A percentile compares a stretch with the other conserved stretches of the same genome.
Evolutionary conservation across 2,113 vertebrate genomes (phyloP).

Genomic region (Parus major): DNA sequence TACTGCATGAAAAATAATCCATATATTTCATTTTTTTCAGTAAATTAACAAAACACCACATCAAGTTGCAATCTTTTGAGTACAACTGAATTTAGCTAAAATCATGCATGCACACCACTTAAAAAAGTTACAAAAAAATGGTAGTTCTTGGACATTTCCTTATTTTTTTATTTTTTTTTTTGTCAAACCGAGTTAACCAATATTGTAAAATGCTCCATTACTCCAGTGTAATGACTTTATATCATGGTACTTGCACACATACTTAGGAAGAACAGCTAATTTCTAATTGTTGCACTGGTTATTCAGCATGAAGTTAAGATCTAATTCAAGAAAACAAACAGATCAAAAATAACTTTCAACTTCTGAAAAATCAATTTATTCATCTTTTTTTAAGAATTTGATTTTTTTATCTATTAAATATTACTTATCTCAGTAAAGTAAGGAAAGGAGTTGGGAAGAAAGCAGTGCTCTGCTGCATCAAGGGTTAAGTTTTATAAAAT

Average conservation of each 20-base stretch:
- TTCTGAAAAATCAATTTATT: background rate
- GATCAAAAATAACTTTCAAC: background rate
- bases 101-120: background rate
- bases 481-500: background rate
- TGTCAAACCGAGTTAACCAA: background rate
- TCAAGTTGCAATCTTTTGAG: background rate
- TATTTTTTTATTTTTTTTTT: background rate
- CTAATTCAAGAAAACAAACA: rapidly evolving
- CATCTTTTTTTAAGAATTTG: background rate
- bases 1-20: background rate
- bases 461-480: background rate
- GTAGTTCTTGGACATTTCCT: background rate
- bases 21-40: background rate
- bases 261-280: background rate
- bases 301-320: background rate
- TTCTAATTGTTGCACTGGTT: background rate
- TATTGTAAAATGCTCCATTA: background rate
- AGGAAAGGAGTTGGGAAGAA: background rate
- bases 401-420: background rate
- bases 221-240: background rate
- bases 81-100: background rate
- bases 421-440: background rate
- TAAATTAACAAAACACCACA: background rate
- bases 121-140: background rate
- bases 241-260: background rate